Evolutionary conservation across 2,797 vertebrate species (phyloP).

Genomic region (Onychomys leucogaster): DNA sequence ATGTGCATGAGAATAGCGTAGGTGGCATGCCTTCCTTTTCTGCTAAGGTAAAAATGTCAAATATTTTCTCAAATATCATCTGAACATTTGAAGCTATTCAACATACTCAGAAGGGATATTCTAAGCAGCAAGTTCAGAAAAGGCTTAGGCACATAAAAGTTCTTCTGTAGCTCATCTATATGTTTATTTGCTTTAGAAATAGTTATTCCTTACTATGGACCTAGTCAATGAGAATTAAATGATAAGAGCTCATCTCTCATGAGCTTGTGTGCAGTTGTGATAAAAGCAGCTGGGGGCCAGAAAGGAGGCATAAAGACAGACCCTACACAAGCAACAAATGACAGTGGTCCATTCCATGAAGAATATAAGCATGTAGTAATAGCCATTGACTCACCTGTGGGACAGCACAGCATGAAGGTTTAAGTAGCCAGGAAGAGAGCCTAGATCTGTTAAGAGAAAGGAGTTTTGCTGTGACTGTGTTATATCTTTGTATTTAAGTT

Average conservation of each 20-base stretch:
- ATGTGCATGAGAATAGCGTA: slow-evolving; percentile 13
- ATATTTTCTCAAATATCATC: slow-evolving; percentile 9
- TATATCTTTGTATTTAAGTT: not conserved
- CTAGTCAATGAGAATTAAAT: not conserved
- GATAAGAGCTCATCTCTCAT: not conserved
- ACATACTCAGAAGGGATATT: not conserved
- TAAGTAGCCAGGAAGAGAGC: not conserved
- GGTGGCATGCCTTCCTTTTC: not conserved
- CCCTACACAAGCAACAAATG: not conserved
- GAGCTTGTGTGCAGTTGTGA: not conserved
- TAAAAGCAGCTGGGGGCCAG: not conserved
- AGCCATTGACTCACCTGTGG: not conserved
- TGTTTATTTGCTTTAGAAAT: slow-evolving; percentile 16
- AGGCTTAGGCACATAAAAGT: not conserved
- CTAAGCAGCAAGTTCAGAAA: not conserved
- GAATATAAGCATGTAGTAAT: not conserved
- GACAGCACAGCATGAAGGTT: no score
- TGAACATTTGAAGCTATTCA: slow-evolving; percentile 20
- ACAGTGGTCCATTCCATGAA: not conserved
- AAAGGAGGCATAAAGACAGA: not conserved
- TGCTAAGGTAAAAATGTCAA: slow-evolving; percentile 36
- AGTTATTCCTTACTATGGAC: not conserved
- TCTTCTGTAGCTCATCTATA: not conserved
- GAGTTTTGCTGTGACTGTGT: not conserved
- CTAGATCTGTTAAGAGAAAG: not conserved